A percentile compares a stretch with the other conserved stretches of the same genome.
Conservation (phyloP, 2,888 invertebrate genomes). For the Allacma fusca region DNA sequence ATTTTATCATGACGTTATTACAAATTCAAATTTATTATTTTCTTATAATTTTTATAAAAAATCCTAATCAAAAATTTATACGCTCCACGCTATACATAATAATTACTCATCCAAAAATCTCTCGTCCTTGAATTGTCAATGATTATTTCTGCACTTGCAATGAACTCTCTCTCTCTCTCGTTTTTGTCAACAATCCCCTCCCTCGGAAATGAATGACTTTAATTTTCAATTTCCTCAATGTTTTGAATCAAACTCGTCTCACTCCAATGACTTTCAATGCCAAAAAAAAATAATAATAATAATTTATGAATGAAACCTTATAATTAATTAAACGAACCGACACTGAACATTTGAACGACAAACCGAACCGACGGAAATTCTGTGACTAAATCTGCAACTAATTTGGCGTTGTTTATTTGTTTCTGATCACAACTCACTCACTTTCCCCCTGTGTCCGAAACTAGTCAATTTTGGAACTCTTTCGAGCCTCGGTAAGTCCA, state of each 20-base stretch:
- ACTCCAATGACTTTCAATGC: too few relatives aligned
- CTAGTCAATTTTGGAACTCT: slow-evolving; percentile 98
- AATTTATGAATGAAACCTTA: not conserved
- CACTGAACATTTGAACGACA: slow-evolving; percentile 6
- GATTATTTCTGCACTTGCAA: too few relatives aligned
- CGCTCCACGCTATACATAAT: too few relatives aligned
- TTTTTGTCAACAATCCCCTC: too few relatives aligned
- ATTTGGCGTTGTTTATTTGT: slow-evolving; percentile 62
- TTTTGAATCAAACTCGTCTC: too few relatives aligned
- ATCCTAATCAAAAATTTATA: too few relatives aligned
- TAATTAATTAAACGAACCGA: slow-evolving; percentile 12
- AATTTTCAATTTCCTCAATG: too few relatives aligned
- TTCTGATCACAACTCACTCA: slow-evolving; percentile 62
- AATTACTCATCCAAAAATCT: too few relatives aligned
- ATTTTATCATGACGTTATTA: not conserved
- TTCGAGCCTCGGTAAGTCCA: slow-evolving; percentile 96
- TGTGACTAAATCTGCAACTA: slow-evolving; percentile 56
- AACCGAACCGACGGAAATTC: slow-evolving; percentile 39
- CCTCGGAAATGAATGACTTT: too few relatives aligned
- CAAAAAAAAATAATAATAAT: too few relatives aligned
- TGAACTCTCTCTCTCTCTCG: too few relatives aligned
- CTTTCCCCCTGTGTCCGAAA: slow-evolving; percentile 62
- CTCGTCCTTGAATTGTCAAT: too few relatives aligned
- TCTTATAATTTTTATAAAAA: slow-evolving; percentile 1
- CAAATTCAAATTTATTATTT: not conserved